Base-by-base conservation (phyloP, 2,888 invertebrate species). In the Xestia rhomboidea region DNA sequence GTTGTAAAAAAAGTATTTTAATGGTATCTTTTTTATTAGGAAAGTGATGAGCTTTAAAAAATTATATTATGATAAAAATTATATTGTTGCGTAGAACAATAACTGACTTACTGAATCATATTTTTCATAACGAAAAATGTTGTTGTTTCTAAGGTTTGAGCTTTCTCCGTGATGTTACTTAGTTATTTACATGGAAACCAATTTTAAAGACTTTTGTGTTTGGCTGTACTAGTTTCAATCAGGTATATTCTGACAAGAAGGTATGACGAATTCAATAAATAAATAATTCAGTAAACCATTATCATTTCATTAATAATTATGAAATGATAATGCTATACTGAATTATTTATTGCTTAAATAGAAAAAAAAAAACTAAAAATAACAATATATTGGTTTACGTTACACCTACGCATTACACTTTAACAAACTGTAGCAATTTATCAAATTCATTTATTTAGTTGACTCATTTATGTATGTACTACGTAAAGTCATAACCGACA, bases 11-110 rank as follows among this genome's bases (percentile, higher is more conserved):
- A 81, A 87, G 88, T 88, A 80, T 87, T 90, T 82, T 87, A 82
- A 84, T 82, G 88, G 84, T 90, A 89, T 89, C 89, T 82, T 84
- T 90, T 90, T 92, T 92, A 92, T 91, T 87, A 84, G 86, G 76
- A 81, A 89, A 88, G 88, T 83, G 89, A 87, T 87, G 88, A 87
- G 86, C 73, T 86, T 86, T 79, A 72, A 86, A 84, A 85, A 84
- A 69, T 1, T 57, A 57, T 71, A 79, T 73, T 73, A 76, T 75
- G 46, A 69, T 84, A 86, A 77, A 85, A 71, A 80, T 64, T 78
- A 73, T 73, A 73, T 62, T 75, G 76, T 73, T 68, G 66, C 18
- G 72, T 24, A 30, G 27, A 67, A 68, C 49, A 79, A 78, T 71
- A 70, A 27, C 69, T 13, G n/a, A 5, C 7, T 67, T 54, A 44